Evolutionary conservation across 1,140 invertebrate genomes (phyloP).

Genomic region (Lepidurus arcticus): DNA sequence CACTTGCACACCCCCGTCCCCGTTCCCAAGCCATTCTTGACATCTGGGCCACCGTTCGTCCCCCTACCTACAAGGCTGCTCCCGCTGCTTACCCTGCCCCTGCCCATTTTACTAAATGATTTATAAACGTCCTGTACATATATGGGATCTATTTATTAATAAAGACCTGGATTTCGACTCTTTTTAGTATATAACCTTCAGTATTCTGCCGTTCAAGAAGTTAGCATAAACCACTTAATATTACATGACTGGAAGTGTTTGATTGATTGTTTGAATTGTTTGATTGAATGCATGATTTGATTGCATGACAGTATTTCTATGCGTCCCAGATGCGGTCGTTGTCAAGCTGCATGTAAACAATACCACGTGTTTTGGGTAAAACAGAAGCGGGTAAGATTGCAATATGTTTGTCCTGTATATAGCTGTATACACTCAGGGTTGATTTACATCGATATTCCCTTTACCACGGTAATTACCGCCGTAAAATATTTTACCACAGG

Average conservation of each 20-base stretch:
- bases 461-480: neutral
- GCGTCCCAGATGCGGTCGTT: no score
- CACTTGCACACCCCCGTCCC: constrained; percentile 38
- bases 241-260: no score
- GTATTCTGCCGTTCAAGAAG: neutral
- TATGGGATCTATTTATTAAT: neutral
- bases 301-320: no score
- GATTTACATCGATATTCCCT: neutral
- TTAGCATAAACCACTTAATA: neutral
- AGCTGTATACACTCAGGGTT: neutral
- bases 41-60: constrained; percentile 31
- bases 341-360: no score
- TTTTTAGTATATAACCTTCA: neutral
- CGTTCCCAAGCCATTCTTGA: constrained; percentile 24
- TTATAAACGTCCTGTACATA: neutral
- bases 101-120: neutral
- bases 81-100: neutral
- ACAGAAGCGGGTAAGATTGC: no score
- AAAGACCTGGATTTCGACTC: neutral
- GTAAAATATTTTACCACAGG: neutral
- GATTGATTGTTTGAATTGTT: no score
- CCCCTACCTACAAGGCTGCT: constrained; percentile 27
- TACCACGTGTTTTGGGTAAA: no score
- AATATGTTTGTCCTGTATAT: no score
- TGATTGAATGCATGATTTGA: no score